Evolutionary conservation across 2,797 vertebrate genomes (phyloP).

Genomic region (Ambastaia sidthimunki): DNA sequence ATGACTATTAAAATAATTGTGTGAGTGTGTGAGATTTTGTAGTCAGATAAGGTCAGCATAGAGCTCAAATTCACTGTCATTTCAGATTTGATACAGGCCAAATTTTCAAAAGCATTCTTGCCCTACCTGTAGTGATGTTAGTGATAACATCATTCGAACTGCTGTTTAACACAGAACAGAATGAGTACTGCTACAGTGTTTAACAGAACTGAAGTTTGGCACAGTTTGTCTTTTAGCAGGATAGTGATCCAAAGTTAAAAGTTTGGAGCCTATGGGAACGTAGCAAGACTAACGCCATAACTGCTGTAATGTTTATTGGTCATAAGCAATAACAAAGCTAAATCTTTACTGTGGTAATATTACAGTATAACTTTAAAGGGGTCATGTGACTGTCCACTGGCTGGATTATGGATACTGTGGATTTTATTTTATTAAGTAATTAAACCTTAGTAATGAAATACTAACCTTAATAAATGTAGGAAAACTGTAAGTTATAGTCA

Average conservation of each 20-base stretch:
- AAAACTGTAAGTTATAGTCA: too few species aligned
- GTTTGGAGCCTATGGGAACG: neutral
- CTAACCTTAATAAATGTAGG: too few species aligned
- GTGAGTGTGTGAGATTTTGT: neutral
- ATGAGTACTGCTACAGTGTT: neutral
- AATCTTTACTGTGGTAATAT: too few species aligned
- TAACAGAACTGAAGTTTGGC: neutral
- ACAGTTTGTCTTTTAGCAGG: too few species aligned
- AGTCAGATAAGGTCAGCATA: neutral
- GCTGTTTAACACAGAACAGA: neutral
- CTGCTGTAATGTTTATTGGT: neutral
- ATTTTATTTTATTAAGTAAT: too few species aligned
- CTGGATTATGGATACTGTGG: too few species aligned
- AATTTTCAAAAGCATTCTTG: neutral
- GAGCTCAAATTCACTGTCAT: neutral
- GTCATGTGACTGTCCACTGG: too few species aligned
- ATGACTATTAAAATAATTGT: neutral
- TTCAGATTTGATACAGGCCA: neutral
- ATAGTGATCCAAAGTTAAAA: neutral
- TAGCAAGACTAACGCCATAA: neutral
- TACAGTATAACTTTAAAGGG: too few species aligned
- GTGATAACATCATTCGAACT: neutral
- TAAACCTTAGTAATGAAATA: too few species aligned
- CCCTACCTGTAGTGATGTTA: neutral
- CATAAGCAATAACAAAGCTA: too few species aligned